Evolutionary conservation across 2,113 vertebrate species (phyloP).

Genomic region (Psettodes erumei): DNA sequence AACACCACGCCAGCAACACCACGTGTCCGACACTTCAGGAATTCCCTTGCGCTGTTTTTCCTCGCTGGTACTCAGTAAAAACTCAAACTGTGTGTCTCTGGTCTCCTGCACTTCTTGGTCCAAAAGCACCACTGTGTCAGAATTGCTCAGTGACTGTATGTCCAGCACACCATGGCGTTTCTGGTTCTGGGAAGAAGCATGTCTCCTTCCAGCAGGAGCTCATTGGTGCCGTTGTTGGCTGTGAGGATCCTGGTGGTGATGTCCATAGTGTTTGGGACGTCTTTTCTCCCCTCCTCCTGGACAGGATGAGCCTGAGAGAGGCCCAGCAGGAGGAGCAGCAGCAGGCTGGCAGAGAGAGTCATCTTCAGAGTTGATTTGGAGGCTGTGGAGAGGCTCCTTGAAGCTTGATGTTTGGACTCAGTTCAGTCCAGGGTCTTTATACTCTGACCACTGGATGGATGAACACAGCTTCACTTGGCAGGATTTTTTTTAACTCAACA

Average conservation of each 20-base stretch:
- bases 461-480: not conserved
- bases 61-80: too few relatives aligned
- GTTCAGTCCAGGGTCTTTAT: constrained; percentile 53
- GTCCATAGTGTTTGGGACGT: not conserved
- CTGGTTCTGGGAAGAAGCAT: constrained; percentile 36
- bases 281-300: not conserved
- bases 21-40: too few relatives aligned
- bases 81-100: too few relatives aligned
- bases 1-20: too few relatives aligned
- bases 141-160: not conserved
- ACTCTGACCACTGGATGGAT: constrained; percentile 2
- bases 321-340: constrained; percentile 49
- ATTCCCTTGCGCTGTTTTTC: too few relatives aligned
- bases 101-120: too few relatives aligned
- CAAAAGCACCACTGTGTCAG: too few relatives aligned
- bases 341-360: constrained; percentile 41
- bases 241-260: constrained; percentile 39
- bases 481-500: not conserved
- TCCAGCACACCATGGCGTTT: constrained; percentile 21
- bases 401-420: constrained; percentile 40
- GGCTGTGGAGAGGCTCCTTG: constrained; percentile 36
- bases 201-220: constrained; percentile 49
- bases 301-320: constrained; percentile 41
- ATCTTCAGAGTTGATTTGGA: constrained; percentile 38
- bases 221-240: constrained; percentile 1